Evolutionary conservation across 2,888 invertebrate genomes (phyloP).

Genomic region (Altica lythri): DNA sequence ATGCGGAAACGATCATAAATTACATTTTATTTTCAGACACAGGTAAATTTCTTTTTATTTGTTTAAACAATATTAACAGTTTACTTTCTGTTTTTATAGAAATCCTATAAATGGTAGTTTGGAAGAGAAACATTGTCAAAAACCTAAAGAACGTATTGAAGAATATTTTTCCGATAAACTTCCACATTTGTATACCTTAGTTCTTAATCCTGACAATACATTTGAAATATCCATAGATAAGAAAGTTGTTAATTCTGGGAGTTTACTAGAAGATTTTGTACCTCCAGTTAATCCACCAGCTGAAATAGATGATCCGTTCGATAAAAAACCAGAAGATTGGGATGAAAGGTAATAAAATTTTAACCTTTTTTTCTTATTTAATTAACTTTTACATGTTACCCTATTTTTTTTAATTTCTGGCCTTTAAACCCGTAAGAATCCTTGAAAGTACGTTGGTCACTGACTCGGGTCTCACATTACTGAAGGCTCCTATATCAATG

Average conservation of each 20-base stretch:
- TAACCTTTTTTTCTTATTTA: background rate
- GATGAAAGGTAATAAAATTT: conserved; percentile 77
- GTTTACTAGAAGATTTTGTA: conserved; percentile 84
- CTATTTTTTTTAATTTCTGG: background rate
- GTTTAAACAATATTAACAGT: background rate
- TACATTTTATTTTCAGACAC: conserved; percentile 92
- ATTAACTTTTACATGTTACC: background rate
- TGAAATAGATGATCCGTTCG: conserved; percentile 91
- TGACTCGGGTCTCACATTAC: no score
- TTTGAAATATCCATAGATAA: conserved; percentile 84
- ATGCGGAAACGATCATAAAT: conserved; percentile 94
- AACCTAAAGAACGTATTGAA: conserved; percentile 82
- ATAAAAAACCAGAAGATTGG: conserved; percentile 89
- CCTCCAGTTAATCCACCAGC: conserved; percentile 95
- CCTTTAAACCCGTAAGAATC: background rate
- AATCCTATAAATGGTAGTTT: conserved; percentile 89
- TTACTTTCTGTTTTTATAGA: conserved; percentile 51
- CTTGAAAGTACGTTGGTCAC: no score
- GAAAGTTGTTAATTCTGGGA: conserved; percentile 83
- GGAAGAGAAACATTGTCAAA: conserved; percentile 96
- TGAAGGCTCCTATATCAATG: no score
- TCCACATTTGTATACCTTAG: conserved; percentile 84
- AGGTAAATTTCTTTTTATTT: conserved; percentile 6
- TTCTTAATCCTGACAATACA: conserved; percentile 77
- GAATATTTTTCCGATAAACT: conserved; percentile 91